These are phyloP conservation scores for Salminus brasiliensis DNA, from an alignment of 2,113 vertebrate genomes.

Conservation along the genomic window DNA sequence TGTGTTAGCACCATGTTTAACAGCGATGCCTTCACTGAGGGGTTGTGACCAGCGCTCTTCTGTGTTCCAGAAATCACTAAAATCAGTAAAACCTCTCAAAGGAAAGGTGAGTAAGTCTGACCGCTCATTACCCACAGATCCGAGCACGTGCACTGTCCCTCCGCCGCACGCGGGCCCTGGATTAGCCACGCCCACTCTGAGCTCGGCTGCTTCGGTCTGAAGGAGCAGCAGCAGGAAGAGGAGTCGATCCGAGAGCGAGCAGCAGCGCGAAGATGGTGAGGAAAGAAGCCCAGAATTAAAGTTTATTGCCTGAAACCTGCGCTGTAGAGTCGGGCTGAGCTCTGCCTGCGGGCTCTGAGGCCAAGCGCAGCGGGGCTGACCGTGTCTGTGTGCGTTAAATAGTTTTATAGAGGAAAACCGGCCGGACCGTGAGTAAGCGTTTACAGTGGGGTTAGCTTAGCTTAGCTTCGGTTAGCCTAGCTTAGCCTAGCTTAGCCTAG, in stretches of 20 bases:
- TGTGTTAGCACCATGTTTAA: background rate
- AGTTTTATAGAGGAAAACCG: background rate
- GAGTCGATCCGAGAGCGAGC: constrained; percentile 50
- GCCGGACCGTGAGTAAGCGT: constrained; percentile 16
- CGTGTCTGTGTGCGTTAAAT: background rate
- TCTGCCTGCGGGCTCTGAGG: accelerated
- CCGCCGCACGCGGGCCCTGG: too few relatives aligned
- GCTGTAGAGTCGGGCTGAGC: accelerated
- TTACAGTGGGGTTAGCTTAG: background rate
- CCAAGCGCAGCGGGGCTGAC: background rate
- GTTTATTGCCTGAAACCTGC: background rate
- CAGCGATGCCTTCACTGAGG: too few relatives aligned
- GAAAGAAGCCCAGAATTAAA: constrained; percentile 23
- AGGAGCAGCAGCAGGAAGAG: constrained; percentile 1
- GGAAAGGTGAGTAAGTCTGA: too few relatives aligned
- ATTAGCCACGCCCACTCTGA: background rate
- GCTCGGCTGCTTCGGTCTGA: constrained; percentile 36
- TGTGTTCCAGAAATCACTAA: too few relatives aligned
- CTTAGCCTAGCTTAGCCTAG: background rate
- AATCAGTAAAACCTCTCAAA: too few relatives aligned
- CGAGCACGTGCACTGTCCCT: too few relatives aligned
- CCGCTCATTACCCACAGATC: too few relatives aligned
- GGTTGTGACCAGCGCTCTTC: too few relatives aligned
- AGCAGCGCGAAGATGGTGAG: constrained; percentile 70
- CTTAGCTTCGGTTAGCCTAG: background rate